phyloP scores from a whole-genome alignment of 2,113 vertebrate genomes.

The Prunella fulvescens region DNA sequence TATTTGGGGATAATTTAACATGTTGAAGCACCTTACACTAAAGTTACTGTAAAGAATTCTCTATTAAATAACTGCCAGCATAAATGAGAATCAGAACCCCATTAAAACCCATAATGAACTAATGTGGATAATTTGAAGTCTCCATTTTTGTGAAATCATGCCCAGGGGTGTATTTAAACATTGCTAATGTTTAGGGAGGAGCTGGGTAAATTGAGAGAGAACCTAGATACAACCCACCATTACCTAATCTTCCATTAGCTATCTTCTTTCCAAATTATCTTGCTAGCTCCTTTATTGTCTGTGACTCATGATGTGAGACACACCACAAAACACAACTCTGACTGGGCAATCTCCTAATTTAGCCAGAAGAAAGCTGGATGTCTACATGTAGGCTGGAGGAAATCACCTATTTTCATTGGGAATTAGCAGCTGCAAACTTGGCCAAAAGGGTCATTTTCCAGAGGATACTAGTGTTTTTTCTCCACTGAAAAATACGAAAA shows the following conservation, averaged over 20 bases:
- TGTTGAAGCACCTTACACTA: neutral
- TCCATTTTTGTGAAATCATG: conserved; percentile 2
- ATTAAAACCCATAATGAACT: neutral
- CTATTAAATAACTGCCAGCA: neutral
- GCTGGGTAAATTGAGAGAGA: neutral
- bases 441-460: neutral
- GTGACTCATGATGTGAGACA: neutral
- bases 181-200: neutral
- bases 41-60: neutral
- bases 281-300: neutral
- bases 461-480: neutral
- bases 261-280: neutral
- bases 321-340: neutral
- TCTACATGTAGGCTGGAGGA: neutral
- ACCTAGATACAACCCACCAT: neutral
- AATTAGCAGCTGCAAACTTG: neutral
- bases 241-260: neutral
- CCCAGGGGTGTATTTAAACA: neutral
- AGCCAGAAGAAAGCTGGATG: neutral
- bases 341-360: neutral
- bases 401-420: neutral
- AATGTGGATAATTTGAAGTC: neutral
- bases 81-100: neutral
- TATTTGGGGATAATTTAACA: neutral
- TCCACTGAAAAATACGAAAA: neutral